Percentiles rank a stretch among this genome's conserved stretches.
These are phyloP conservation scores for Triplophysa siluroides DNA, from an alignment of 2,113 vertebrate genomes.

Conservation along the genomic window DNA sequence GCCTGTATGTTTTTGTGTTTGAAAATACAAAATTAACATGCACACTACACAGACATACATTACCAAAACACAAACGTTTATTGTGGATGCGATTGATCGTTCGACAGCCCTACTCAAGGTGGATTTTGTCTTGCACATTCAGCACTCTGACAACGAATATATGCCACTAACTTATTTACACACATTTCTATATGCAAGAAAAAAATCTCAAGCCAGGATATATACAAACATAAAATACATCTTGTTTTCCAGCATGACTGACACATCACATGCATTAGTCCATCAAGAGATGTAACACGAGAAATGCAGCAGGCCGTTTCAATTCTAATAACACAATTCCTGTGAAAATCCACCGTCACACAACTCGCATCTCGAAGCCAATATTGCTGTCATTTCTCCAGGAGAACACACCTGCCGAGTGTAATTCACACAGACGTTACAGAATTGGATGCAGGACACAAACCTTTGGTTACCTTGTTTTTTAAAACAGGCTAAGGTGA, in stretches of 20 bases:
- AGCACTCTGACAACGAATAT: background rate
- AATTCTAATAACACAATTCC: background rate
- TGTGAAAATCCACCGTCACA: background rate
- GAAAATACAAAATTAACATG: too few species aligned
- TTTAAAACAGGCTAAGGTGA: background rate
- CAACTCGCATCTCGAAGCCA: background rate
- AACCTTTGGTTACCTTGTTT: slow-evolving; percentile 4
- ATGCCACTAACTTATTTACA: background rate
- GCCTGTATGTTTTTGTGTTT: too few species aligned
- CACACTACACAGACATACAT: too few species aligned
- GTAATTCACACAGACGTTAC: background rate
- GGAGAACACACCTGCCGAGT: background rate
- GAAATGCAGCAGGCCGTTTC: background rate
- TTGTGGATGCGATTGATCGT: too few species aligned
- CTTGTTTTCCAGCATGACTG: background rate
- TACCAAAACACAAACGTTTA: too few species aligned
- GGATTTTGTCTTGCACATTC: background rate
- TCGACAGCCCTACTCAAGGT: too few species aligned
- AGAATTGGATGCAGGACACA: background rate
- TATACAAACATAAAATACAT: slow-evolving; percentile 30
- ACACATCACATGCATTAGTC: background rate
- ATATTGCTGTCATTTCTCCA: slow-evolving; percentile 28
- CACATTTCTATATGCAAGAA: background rate
- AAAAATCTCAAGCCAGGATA: background rate
- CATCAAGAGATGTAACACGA: background rate